These are phyloP conservation scores for Chironex yamaguchii DNA, from an alignment of 30 jellyfish, hydroid and myxozoan species.

Conservation along the genomic window DNA sequence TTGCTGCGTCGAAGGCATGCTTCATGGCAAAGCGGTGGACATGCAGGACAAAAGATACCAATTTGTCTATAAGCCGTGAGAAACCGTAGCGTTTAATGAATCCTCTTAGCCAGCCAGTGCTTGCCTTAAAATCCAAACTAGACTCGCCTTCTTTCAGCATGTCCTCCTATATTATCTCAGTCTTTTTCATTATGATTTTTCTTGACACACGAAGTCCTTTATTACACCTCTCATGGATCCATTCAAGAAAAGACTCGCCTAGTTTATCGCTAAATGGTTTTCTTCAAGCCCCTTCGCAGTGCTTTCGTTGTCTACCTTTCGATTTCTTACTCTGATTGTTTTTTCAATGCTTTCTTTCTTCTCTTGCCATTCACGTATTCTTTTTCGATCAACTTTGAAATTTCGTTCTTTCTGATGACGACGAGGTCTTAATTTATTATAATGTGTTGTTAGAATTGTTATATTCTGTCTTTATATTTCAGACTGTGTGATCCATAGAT, in stretches of 20 bases:
- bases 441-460: too few species aligned
- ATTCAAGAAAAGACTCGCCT: neutral
- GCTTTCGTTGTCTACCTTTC: constrained; percentile 1
- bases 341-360: constrained; percentile 4
- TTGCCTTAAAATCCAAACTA: neutral
- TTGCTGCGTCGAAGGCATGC: neutral
- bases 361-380: neutral
- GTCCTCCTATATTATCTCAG: neutral
- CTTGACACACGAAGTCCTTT: constrained; percentile 1
- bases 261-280: constrained; percentile 2
- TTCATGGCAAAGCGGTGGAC: constrained; percentile 4
- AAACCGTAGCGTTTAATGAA: constrained; percentile 1
- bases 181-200: neutral
- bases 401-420: too few species aligned
- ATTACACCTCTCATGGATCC: neutral
- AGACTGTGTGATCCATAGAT: too few species aligned
- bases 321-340: neutral
- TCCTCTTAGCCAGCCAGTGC: constrained; percentile 8
- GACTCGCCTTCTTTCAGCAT: neutral
- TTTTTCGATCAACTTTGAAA: constrained; percentile 18
- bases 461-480: too few species aligned
- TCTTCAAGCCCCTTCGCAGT: neutral
- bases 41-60: neutral
- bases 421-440: too few species aligned
- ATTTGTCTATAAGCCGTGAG: neutral